These are phyloP conservation scores for Andinoacara biseriatus DNA, from an alignment of 2,113 vertebrate species.

Conservation along the genomic window DNA sequence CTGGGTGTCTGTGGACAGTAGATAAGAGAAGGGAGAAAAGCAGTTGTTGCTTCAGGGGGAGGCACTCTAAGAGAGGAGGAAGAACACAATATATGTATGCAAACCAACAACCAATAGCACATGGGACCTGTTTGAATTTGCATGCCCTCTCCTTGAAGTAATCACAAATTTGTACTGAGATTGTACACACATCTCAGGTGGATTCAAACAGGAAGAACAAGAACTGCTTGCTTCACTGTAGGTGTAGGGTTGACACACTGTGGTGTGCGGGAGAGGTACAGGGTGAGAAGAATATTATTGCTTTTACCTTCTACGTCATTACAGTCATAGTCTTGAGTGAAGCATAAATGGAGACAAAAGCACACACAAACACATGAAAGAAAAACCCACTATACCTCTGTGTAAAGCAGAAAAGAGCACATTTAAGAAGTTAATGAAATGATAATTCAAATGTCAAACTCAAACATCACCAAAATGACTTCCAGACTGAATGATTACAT, in stretches of 20 bases:
- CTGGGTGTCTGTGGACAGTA: conserved; percentile 58
- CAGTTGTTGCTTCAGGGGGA: conserved; percentile 26
- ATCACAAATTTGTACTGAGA: conserved; percentile 51
- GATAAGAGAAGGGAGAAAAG: conserved; percentile 50
- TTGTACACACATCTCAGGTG: conserved; percentile 41
- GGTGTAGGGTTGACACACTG: conserved; percentile 47
- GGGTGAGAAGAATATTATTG: conserved; percentile 64
- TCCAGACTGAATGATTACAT: conserved; percentile 34
- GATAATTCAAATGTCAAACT: conserved; percentile 40
- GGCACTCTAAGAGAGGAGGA: conserved; percentile 40
- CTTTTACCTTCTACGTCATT: conserved; percentile 83
- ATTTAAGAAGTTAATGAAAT: conserved; percentile 53
- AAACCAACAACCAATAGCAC: conserved; percentile 59
- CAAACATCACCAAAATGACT: conserved; percentile 43
- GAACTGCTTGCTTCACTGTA: conserved; percentile 43
- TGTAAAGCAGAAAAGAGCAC: conserved; percentile 56
- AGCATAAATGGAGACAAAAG: conserved; percentile 82
- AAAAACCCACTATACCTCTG: conserved; percentile 43
- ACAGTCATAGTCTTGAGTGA: conserved; percentile 81
- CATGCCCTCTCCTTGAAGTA: conserved; percentile 67
- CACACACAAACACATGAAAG: conserved; percentile 72
- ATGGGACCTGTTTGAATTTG: conserved; percentile 68
- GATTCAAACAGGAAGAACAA: conserved; percentile 61
- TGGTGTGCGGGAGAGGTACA: conserved; percentile 48
- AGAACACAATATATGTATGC: conserved; percentile 53